Evolutionary conservation across 30 jellyfish, hydroid and myxozoan genomes (phyloP).

Genomic region (Aurelia aurita): DNA sequence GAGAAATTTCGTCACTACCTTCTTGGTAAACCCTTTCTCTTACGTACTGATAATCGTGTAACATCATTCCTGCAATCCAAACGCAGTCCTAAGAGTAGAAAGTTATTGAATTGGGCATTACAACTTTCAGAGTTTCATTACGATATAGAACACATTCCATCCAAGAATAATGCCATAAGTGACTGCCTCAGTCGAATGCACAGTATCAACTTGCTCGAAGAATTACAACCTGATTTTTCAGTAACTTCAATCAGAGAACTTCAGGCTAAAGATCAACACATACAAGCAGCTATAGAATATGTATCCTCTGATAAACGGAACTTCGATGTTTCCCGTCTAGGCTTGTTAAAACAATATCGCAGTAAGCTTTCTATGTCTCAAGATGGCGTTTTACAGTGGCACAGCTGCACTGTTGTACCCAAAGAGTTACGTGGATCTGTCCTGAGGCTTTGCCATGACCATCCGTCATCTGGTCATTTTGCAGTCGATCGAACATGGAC

Average conservation of each 20-base stretch:
- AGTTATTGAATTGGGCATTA: conserved; percentile 11
- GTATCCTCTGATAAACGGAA: too few species aligned
- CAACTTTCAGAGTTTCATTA: conserved; percentile 4
- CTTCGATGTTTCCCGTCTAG: too few species aligned
- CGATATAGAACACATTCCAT: conserved; percentile 32
- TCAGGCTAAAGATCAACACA: conserved; percentile 28
- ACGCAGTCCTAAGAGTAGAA: too few species aligned
- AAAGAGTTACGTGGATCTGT: conserved; percentile 6
- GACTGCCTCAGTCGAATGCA: conserved; percentile 55
- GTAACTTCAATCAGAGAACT: conserved; percentile 21
- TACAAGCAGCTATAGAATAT: neutral
- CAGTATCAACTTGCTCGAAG: conserved; percentile 33
- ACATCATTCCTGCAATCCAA: conserved; percentile 28
- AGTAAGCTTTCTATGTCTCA: neutral
- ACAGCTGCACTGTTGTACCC: conserved; percentile 41
- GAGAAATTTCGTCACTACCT: conserved; percentile 43
- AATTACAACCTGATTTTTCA: conserved; percentile 2
- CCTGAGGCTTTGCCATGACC: conserved; percentile 40
- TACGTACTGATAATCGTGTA: conserved; percentile 52
- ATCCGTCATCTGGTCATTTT: conserved; percentile 41
- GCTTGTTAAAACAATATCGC: conserved; percentile 7
- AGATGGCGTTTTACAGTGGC: conserved; percentile 28
- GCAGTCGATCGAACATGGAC: conserved; percentile 37
- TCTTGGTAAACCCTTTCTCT: conserved; percentile 43
- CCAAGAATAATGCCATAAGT: too few species aligned